A percentile compares a stretch with the other conserved stretches of the same genome.
These are phyloP conservation scores for Diarsia mendica DNA, from an alignment of 2,888 invertebrate species.

Conservation along the genomic window DNA sequence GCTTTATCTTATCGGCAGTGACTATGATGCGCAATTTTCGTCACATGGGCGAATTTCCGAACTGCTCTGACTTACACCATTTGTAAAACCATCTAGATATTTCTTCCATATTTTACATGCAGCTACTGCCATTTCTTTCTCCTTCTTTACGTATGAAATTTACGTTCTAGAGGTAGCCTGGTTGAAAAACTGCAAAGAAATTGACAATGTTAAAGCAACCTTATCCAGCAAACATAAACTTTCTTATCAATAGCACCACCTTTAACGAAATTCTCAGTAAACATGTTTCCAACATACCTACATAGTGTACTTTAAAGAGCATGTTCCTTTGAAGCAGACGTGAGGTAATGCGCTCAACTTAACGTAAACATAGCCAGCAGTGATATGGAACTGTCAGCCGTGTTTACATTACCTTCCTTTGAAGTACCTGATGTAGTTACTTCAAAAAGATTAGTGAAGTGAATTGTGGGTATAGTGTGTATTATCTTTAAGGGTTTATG, in stretches of 20 bases:
- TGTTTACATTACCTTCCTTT: slow-evolving; percentile 62
- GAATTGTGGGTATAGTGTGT: neutral
- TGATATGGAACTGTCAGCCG: slow-evolving; percentile 46
- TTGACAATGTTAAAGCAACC: neutral
- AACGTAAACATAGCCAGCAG: slow-evolving; percentile 63
- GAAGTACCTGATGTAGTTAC: slow-evolving; percentile 33
- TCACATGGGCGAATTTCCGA: no score
- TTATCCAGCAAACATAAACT: neutral
- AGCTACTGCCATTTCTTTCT: neutral
- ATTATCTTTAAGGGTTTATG: slow-evolving; percentile 10
- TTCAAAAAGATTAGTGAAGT: slow-evolving; percentile 43
- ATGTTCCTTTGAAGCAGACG: slow-evolving; percentile 51
- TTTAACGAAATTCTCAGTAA: slow-evolving; percentile 32
- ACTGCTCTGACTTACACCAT: neutral
- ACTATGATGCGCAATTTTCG: neutral
- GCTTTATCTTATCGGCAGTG: neutral
- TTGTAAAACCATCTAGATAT: no score
- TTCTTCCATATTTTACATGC: neutral
- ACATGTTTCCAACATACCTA: slow-evolving; percentile 34
- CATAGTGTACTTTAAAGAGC: slow-evolving; percentile 31
- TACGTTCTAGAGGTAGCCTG: neutral
- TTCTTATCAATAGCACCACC: slow-evolving; percentile 11
- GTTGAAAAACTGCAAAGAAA: neutral
- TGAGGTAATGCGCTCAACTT: slow-evolving; percentile 61
- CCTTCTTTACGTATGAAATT: neutral